Evolutionary conservation across 2,113 vertebrate species (phyloP).

Genomic region (Scalopus aquaticus): DNA sequence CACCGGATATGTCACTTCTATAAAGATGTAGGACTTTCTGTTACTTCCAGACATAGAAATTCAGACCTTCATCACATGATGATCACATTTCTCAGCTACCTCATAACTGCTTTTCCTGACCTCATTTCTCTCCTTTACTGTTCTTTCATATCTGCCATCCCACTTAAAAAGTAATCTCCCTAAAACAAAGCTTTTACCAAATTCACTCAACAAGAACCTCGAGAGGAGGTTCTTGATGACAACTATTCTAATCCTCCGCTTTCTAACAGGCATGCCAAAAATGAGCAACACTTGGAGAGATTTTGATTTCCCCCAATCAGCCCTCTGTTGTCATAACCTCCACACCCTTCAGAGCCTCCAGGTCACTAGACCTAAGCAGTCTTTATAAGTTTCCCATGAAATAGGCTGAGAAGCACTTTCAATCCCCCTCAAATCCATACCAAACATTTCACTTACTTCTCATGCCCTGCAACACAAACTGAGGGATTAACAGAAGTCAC

Average conservation of each 20-base stretch:
- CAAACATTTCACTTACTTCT: background rate
- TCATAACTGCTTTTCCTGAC: background rate
- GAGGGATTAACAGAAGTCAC: background rate
- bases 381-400: background rate
- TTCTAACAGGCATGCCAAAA: background rate
- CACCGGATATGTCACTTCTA: background rate
- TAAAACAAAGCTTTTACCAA: constrained; percentile 6
- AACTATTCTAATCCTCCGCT: background rate
- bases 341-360: background rate
- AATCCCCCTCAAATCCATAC: background rate
- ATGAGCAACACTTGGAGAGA: background rate
- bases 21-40: background rate
- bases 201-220: background rate
- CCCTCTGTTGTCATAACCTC: background rate
- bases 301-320: background rate
- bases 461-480: background rate
- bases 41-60: background rate
- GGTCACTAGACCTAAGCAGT: background rate
- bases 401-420: background rate
- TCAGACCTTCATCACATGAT: background rate
- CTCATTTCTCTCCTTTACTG: background rate
- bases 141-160: background rate
- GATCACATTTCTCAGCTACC: background rate
- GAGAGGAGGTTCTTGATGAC: background rate
- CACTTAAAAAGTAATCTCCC: background rate